phyloP scores from a whole-genome alignment of 2,113 vertebrate genomes.

The Neomonachus schauinslandi region DNA sequence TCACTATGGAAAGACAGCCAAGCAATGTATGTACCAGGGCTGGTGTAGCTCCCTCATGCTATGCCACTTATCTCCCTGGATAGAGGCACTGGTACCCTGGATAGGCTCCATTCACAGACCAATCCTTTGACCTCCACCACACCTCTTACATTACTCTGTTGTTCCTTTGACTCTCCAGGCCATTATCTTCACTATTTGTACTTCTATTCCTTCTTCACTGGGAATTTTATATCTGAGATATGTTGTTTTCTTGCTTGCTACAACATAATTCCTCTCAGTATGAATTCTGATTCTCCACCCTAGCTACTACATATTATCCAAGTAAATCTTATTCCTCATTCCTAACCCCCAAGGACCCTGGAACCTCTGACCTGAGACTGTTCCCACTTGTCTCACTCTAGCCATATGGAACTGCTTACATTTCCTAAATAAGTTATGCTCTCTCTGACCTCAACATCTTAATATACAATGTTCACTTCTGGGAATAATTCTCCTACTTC shows the following conservation, averaged over 20 bases:
- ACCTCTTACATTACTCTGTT: background rate
- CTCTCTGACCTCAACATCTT: background rate
- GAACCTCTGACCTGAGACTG: background rate
- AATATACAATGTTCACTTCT: background rate
- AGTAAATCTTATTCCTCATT: background rate
- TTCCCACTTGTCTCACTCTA: background rate
- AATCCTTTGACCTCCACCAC: background rate
- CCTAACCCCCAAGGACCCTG: background rate
- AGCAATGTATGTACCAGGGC: background rate
- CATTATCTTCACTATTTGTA: background rate
- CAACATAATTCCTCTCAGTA: background rate
- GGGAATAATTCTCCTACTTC: background rate
- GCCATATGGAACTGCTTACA: background rate
- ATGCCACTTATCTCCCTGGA: background rate
- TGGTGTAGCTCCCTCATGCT: background rate
- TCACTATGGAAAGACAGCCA: background rate
- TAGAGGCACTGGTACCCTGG: too few relatives aligned
- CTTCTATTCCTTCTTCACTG: background rate
- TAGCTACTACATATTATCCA: background rate
- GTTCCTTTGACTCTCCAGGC: background rate
- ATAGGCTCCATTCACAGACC: background rate
- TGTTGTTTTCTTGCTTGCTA: background rate
- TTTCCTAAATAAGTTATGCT: background rate
- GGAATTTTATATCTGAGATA: background rate
- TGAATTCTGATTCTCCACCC: background rate